A percentile compares a stretch with the other conserved stretches of the same genome.
phyloP scores from a whole-genome alignment of 2,113 vertebrate genomes.

The Otus sunia region DNA sequence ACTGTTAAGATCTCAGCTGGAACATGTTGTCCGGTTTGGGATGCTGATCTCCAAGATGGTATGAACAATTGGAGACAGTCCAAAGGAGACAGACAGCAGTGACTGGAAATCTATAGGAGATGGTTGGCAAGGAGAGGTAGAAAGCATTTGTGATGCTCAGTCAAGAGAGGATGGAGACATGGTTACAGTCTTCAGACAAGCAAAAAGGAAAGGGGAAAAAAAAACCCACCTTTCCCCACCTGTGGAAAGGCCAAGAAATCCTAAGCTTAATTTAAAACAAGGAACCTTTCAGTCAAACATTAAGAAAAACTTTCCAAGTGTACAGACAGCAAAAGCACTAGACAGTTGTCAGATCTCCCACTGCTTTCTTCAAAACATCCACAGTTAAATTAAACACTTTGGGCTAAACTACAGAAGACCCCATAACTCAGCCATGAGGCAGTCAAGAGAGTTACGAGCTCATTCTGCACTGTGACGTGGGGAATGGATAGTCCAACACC shows the following conservation, averaged over 20 bases:
- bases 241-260: background rate
- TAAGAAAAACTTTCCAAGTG: background rate
- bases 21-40: background rate
- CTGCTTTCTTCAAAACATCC: background rate
- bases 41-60: background rate
- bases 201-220: background rate
- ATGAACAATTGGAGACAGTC: background rate
- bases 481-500: conserved; percentile 45
- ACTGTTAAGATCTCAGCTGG: background rate
- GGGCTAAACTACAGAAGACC: background rate
- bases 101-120: conserved; percentile 47
- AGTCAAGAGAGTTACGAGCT: conserved; percentile 44
- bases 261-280: background rate
- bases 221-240: background rate
- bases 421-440: conserved; percentile 4
- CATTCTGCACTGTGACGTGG: conserved; percentile 1
- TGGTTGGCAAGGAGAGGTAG: background rate
- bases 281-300: background rate
- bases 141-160: background rate
- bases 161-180: background rate
- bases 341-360: background rate
- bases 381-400: conserved; percentile 48
- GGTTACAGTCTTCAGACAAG: background rate
- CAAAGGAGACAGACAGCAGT: conserved; percentile 34
- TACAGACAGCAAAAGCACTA: background rate